Conservation (phyloP, 2,888 invertebrate species). For the Geotrupes spiniger region DNA sequence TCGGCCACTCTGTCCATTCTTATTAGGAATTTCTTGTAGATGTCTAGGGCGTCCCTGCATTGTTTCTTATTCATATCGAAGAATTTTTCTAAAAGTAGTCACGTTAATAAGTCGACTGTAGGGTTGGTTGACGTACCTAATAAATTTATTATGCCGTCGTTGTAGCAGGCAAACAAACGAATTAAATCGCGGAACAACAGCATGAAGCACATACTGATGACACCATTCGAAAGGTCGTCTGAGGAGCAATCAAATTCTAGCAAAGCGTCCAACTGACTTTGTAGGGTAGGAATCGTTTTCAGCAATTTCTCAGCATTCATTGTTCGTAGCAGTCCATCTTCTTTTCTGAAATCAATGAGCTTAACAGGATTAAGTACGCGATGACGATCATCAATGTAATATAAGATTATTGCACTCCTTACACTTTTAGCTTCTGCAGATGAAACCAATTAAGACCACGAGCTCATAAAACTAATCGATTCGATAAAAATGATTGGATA, state of each 20-base stretch:
- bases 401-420: too few species aligned
- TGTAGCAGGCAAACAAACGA: slow-evolving; percentile 96
- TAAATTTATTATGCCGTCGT: slow-evolving; percentile 98
- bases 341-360: slow-evolving; percentile 66
- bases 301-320: slow-evolving; percentile 97
- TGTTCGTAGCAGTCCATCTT: slow-evolving; percentile 93
- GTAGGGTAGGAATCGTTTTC: slow-evolving; percentile 93
- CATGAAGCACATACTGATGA: slow-evolving; percentile 82
- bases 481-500: too few species aligned
- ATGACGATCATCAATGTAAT: too few species aligned
- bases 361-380: neutral
- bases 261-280: slow-evolving; percentile 91
- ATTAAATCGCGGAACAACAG: slow-evolving; percentile 81
- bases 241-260: slow-evolving; percentile 97
- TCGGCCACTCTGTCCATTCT: slow-evolving; percentile 98
- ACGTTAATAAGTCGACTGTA: neutral
- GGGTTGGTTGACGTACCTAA: slow-evolving; percentile 59
- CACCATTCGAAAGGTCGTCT: slow-evolving; percentile 94
- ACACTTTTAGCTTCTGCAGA: too few species aligned
- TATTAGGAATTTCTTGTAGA: slow-evolving; percentile 97
- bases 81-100: slow-evolving; percentile 76
- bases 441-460: too few species aligned
- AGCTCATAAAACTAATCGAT: too few species aligned
- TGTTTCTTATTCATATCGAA: slow-evolving; percentile 99
- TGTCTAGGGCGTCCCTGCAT: slow-evolving; percentile 94